Percentiles rank a stretch among this genome's conserved stretches.
Evolutionary conservation across 2,113 vertebrate genomes (phyloP).

Genomic region (Acinonyx jubatus): DNA sequence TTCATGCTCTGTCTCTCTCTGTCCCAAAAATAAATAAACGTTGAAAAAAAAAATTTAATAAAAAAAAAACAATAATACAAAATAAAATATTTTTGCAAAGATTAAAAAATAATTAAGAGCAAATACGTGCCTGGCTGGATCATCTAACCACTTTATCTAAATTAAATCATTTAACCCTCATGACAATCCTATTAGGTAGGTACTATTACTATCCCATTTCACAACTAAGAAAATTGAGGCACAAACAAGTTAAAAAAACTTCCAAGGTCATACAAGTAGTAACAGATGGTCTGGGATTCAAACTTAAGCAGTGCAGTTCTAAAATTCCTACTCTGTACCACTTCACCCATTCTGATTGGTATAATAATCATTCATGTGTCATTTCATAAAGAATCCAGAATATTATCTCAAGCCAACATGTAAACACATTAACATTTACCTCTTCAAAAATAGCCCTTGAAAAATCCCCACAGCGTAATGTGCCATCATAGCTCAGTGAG

Average conservation of each 20-base stretch:
- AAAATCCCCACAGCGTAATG: slow-evolving; percentile 90
- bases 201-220: neutral
- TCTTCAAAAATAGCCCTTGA: slow-evolving; percentile 90
- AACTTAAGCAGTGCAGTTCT: neutral
- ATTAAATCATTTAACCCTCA: slow-evolving; percentile 32
- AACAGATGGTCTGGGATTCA: neutral
- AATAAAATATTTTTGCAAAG: slow-evolving; percentile 10
- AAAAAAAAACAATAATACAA: neutral
- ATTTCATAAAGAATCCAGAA: neutral
- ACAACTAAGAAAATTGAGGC: neutral
- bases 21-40: too few relatives aligned
- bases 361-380: neutral
- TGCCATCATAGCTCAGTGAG: slow-evolving; percentile 90
- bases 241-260: neutral
- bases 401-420: neutral
- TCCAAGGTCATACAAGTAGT: slow-evolving; percentile 9
- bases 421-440: slow-evolving; percentile 81
- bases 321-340: neutral
- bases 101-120: neutral
- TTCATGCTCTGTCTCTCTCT: too few relatives aligned
- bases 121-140: neutral
- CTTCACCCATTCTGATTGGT: neutral
- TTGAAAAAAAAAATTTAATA: neutral
- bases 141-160: neutral
- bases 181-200: neutral